Base-by-base conservation (phyloP, 2,888 invertebrate genomes). In the Tachystola acroxantha region DNA sequence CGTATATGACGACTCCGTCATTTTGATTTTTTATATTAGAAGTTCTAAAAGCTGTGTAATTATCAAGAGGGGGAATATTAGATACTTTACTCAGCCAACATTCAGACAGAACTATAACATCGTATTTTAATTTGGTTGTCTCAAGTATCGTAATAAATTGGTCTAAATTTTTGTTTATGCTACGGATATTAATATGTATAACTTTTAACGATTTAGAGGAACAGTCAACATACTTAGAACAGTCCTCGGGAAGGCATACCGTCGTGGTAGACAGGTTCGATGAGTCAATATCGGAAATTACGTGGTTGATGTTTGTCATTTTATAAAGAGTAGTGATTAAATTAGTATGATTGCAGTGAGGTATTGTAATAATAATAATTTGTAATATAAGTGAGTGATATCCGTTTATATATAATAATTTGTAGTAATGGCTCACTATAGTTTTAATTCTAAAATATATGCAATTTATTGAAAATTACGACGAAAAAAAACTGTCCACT, bases 1-100 rank as follows among this genome's bases (percentile, higher is more conserved):
- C 16, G 13, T 40, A 45, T 4, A 46, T 28, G 4, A 36, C 39
- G 5, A 46, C 37, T 6, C 45, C 41, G 7, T 42, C 42, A 29
- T 46, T 46, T 32, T 46, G 46, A 7, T 28, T 14, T 13, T 1
- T n/a, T 7, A 35, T 36, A 14, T 39, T 39, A 3, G 0, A 16
- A 9, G 41, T 13, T 2, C 6, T 11, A 10, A 32, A 24, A 6
- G 36, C 13, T 2, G 9, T 32, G 10, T 41, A 43, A 1, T 37
- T 39, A 7, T 36, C 14, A 14, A 46, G 24, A 5, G 10, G 2
- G 2, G 41, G 46, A n/a, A 39, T 3, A 1, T 7, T 14, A 14
- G 3, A 7, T 4, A 9, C 9, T 2, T 33, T 26, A 4, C 27
- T 37, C 5, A 46, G 32, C 39, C 46, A 39, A 14, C 46, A 45